These are phyloP conservation scores for Galemys pyrenaicus DNA, from an alignment of 2,113 vertebrate species.

Conservation along the genomic window DNA sequence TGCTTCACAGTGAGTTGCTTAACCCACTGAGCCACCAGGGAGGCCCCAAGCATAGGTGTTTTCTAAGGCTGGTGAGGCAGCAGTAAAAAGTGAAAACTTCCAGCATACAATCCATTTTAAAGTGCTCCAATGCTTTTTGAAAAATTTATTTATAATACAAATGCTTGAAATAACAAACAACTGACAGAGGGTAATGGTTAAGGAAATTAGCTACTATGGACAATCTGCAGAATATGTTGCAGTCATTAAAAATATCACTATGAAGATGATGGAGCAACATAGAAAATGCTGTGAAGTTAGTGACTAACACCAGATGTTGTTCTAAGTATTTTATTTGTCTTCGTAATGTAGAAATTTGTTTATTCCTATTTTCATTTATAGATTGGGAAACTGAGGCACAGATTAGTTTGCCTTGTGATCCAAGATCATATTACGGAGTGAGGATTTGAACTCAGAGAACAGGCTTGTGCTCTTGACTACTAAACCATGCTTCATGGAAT, in stretches of 20 bases:
- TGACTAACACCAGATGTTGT: background rate
- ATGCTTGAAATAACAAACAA: conserved; percentile 17
- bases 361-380: background rate
- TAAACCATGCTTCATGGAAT: background rate
- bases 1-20: no score
- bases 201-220: background rate
- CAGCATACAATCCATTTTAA: conserved; percentile 23
- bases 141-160: conserved; percentile 30
- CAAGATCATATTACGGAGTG: conserved; percentile 16
- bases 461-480: background rate
- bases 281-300: background rate
- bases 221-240: background rate
- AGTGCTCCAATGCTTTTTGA: background rate
- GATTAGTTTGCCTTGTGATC: background rate
- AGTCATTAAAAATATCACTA: background rate
- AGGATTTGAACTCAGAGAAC: background rate
- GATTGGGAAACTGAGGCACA: background rate
- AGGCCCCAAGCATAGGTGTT: background rate
- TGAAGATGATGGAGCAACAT: background rate
- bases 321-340: conserved; percentile 3
- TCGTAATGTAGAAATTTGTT: conserved; percentile 36
- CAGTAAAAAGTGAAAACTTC: background rate
- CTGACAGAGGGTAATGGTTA: background rate
- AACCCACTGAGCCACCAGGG: no score
- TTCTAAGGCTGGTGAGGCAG: background rate